These are phyloP conservation scores for Macaria liturata DNA, from an alignment of 2,888 invertebrate genomes.

Conservation along the genomic window DNA sequence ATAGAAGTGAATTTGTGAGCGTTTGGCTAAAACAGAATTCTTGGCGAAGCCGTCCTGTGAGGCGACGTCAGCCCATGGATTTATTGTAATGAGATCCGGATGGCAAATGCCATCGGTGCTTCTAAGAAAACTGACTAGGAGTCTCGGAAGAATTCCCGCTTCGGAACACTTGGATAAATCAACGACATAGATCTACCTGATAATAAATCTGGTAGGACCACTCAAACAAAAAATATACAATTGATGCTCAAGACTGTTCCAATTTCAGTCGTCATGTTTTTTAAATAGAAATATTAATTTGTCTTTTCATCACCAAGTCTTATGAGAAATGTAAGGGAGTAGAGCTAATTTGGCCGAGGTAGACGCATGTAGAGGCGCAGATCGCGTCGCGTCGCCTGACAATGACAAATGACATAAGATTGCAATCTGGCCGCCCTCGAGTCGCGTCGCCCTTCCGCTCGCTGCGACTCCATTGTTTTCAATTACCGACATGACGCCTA, in stretches of 20 bases:
- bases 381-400: slow-evolving; percentile 79
- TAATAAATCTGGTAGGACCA: too few relatives aligned
- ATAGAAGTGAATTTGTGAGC: slow-evolving; percentile 82
- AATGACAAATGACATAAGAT: slow-evolving; percentile 91
- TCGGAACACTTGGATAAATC: slow-evolving; percentile 29
- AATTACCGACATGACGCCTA: slow-evolving; percentile 80
- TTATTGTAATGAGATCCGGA: slow-evolving; percentile 78
- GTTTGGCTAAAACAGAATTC: slow-evolving; percentile 82
- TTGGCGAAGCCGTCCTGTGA: slow-evolving; percentile 82
- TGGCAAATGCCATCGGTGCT: slow-evolving; percentile 66
- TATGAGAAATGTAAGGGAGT: slow-evolving; percentile 25
- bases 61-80: slow-evolving; percentile 74
- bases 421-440: slow-evolving; percentile 86
- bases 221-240: too few relatives aligned
- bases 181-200: too few relatives aligned
- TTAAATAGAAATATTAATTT: too few relatives aligned
- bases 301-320: too few relatives aligned
- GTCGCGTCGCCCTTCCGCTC: slow-evolving; percentile 68
- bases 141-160: slow-evolving; percentile 67
- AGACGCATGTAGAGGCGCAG: slow-evolving; percentile 66
- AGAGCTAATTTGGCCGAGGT: slow-evolving; percentile 72
- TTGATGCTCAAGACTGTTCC: too few relatives aligned
- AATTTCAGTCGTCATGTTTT: too few relatives aligned
- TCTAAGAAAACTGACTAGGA: slow-evolving; percentile 71
- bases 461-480: slow-evolving; percentile 79